Base-by-base conservation (phyloP, 2,113 vertebrate species). In the Callospermophilus lateralis region DNA sequence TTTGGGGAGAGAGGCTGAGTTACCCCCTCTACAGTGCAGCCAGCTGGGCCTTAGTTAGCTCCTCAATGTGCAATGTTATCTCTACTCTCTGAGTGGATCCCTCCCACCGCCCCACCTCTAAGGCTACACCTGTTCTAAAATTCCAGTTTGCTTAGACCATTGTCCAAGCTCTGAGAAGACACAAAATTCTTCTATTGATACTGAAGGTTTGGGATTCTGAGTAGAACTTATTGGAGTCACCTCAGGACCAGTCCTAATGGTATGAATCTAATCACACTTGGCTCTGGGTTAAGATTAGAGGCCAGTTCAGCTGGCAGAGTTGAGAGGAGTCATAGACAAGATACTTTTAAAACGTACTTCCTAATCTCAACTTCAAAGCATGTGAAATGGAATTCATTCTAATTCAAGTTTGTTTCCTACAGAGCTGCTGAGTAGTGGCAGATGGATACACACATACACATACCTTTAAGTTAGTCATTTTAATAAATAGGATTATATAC, bases 401-500 rank as follows among this genome's bases (percentile, higher is more conserved):
- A 55, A 86, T 84, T 93, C 48, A 86, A 79, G 72, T 84, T 51
- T 90, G 37, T 93, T 45, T 89, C 67, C 83, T 84, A 45, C 12
- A 16, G 72, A 79, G 73, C 78, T 93, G 58, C 78, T 51, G 67
- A 68, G 24, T 58, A 42, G 32, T 90, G 93, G 58, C 74, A 48
- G 20, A 74, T 63, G 32, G n/a, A 67, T 51, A 28, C 3, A 42
- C 32, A 68, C 10, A 58, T 6, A 45, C 13, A 81, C 19, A 83
- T 4, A 53, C 76, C 72, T 88, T 94, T 84, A 95, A 92, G 45
- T 51, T 51, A 94, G 63, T 93, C 88, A 67, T 95, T n/a, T 96
- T 96, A 93, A n/a, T 94, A 98, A 98, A 97, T 96, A 94, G 92
- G 96, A 97, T 98, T 96, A 98, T 83, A 96, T 96, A 96, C 67